phyloP scores from a whole-genome alignment of 64 coral and sea anemone genomes.

The Porites australiensis region DNA sequence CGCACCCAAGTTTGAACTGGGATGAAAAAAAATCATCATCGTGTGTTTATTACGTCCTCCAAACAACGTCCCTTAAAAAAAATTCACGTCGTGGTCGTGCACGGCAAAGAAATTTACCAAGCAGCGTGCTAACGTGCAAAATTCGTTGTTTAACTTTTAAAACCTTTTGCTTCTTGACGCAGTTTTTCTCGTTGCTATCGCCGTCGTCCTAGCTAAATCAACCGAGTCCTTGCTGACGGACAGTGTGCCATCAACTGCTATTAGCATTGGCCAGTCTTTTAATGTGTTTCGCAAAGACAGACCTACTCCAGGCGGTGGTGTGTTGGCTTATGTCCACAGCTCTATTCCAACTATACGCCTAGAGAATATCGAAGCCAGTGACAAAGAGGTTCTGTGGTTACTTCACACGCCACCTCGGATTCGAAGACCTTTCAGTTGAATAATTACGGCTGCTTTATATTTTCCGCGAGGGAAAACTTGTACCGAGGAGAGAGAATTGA shows the following conservation, averaged over 20 bases:
- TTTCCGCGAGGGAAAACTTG: conserved; percentile 42
- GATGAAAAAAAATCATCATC: too few species aligned
- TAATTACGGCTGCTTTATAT: conserved; percentile 55
- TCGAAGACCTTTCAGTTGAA: conserved; percentile 42
- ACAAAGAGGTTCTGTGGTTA: conserved; percentile 49
- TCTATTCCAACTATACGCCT: conserved; percentile 39
- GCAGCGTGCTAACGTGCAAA: too few species aligned
- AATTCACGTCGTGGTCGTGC: too few species aligned
- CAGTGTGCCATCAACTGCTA: conserved; percentile 46
- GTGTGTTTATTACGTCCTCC: too few species aligned
- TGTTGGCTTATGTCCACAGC: conserved; percentile 50
- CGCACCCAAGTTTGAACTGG: too few species aligned
- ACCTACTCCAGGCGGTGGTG: conserved; percentile 18
- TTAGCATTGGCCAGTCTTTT: conserved; percentile 19
- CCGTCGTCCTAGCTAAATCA: too few species aligned
- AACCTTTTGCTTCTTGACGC: too few species aligned
- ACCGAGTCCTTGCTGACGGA: conserved; percentile 55
- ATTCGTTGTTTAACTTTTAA: too few species aligned
- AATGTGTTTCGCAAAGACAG: conserved; percentile 62
- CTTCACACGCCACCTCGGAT: conserved; percentile 43
- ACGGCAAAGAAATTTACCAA: too few species aligned
- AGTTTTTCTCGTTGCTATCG: too few species aligned
- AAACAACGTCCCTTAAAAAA: too few species aligned
- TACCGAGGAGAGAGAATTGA: conserved; percentile 50
- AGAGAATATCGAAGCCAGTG: conserved; percentile 16